Percentiles rank a stretch among this genome's conserved stretches.
Conservation (phyloP, 30 jellyfish, hydroid and myxozoan genomes). For the Aurelia coerulea region DNA sequence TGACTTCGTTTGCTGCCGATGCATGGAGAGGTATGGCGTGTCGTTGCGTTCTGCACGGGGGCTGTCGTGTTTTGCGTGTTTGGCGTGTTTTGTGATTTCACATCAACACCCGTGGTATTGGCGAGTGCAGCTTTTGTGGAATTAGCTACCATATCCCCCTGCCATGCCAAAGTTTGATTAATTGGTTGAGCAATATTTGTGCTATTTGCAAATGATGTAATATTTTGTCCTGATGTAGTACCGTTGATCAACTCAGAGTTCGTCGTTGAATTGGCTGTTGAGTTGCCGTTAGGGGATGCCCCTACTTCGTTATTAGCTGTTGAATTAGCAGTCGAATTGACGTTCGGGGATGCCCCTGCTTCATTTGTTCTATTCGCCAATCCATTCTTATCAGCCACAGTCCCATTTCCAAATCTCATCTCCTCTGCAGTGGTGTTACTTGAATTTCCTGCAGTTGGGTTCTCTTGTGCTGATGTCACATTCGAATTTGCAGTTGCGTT, state of each 20-base stretch:
- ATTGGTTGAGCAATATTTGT: conserved; percentile 29
- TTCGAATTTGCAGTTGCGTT: conserved; percentile 16
- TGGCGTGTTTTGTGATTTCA: conserved; percentile 11
- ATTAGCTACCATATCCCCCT: conserved; percentile 47
- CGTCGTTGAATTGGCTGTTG: background rate
- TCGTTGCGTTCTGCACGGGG: conserved; percentile 27
- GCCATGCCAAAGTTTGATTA: conserved; percentile 68
- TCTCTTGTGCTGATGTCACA: background rate
- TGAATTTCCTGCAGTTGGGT: background rate
- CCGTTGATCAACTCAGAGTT: background rate
- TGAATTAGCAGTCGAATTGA: background rate
- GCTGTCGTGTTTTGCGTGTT: conserved; percentile 33
- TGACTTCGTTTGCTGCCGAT: conserved; percentile 31
- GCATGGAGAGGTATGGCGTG: conserved; percentile 57
- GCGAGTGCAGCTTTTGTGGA: conserved; percentile 30
- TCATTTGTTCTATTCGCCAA: conserved; percentile 25
- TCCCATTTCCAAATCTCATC: conserved; percentile 3
- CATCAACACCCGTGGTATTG: conserved; percentile 13
- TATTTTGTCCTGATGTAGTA: conserved; percentile 3
- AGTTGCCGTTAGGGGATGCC: background rate
- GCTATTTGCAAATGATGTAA: conserved; percentile 11
- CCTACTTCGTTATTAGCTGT: conserved; percentile 25
- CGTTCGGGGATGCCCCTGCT: background rate
- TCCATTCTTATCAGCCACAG: conserved; percentile 9
- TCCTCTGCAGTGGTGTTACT: background rate